Base-by-base conservation (phyloP, 1,140 invertebrate species). In the Dendrolimus kikuchii region DNA sequence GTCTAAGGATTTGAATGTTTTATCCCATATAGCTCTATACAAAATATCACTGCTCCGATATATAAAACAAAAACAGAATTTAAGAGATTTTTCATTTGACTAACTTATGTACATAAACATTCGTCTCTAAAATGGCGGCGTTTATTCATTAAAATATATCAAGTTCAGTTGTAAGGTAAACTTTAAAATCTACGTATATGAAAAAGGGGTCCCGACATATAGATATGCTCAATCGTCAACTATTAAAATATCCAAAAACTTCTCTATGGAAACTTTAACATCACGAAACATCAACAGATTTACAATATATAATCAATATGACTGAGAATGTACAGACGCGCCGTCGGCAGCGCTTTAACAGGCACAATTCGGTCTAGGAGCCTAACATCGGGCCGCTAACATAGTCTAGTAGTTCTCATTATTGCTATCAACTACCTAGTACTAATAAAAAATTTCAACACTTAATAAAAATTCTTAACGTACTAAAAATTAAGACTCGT, bases 21-120 rank as follows among this genome's bases (percentile, higher is more conserved):
- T 23, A 23, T 9, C 9, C 39, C 55, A 62, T 74, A 77, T 74
- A 71, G 55, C 66, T 76, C 65, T 77, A 79, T 78, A 80, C 68
- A 81, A 81, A 78, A 81, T 81, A 81, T 77, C 74, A 79, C 75
- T 71, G 74, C 75, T 76, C 71, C 68, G 72, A 75, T 84, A 77
- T 76, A 80, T 68, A 79, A 69, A 76, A 64, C 68, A 71, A 10
- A 10, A 41, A 40, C 5, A 70, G 66, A 75, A 61, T 62, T 63
- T 57, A 55, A 65, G 66, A 65, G 57, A 64, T 23, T 23, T 23
- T 23, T 23, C 53, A 59, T 67, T 23, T 55, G 37, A 36, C 57
- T 69, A 71, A 67, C 60, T 64, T 83, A 83, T 79, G 71, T 83
- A 83, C 80, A 82, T 69, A 76, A 60, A 69, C 53, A 60, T 69